Conservation (phyloP, 2,888 invertebrate species). For the Quadroppia sp. region DNA sequence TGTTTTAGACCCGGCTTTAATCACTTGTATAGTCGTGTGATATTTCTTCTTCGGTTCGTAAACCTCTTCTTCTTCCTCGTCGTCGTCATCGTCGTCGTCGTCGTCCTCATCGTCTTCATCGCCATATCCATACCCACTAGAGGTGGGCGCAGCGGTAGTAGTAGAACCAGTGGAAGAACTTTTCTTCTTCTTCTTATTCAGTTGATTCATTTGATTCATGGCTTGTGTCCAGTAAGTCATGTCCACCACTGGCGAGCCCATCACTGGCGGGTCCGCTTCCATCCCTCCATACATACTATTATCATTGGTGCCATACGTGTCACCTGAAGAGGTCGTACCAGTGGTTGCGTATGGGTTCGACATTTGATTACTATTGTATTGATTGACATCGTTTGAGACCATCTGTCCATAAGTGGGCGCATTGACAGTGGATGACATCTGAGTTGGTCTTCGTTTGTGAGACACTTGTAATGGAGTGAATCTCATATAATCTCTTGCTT, state of each 20-base stretch:
- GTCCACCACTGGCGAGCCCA: not conserved
- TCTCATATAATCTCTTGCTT: not conserved
- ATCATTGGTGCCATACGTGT: not conserved
- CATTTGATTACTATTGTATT: not conserved
- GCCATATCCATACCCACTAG: not conserved
- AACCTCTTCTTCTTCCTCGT: not conserved
- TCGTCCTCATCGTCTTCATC: not conserved
- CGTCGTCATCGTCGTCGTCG: not conserved
- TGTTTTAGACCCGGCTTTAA: not conserved
- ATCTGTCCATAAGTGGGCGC: not conserved
- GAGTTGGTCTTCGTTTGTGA: not conserved
- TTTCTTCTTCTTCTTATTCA: constrained; percentile 4
- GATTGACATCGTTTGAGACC: not conserved
- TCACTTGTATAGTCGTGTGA: not conserved
- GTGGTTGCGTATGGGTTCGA: too few species aligned
- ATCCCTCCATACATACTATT: not conserved
- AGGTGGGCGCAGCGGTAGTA: not conserved
- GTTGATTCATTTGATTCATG: not conserved
- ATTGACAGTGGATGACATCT: not conserved
- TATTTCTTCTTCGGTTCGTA: not conserved
- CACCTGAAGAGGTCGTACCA: too few species aligned
- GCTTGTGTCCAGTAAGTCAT: not conserved
- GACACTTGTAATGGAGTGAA: not conserved
- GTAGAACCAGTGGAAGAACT: not conserved
- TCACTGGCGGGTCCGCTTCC: not conserved